Base-by-base conservation (phyloP, 2,888 invertebrate species). In the Glaucopsyche alexis region DNA sequence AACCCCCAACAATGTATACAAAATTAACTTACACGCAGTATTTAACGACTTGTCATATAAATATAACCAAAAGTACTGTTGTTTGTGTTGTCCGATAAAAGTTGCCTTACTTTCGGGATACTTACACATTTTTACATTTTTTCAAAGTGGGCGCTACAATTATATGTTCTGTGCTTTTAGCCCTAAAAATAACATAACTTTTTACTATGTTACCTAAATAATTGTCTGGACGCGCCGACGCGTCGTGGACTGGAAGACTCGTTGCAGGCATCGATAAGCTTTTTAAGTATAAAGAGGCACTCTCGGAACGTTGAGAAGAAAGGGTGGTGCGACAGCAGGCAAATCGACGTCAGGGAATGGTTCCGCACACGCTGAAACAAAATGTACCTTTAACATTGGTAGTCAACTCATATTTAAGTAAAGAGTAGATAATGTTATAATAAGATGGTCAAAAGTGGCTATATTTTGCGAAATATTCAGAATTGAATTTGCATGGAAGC, bases 231-330 rank as follows among this genome's bases (percentile, higher is more conserved):
- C 77, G 97, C 97, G 72, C 98, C 98, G 52, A 98, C 96, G 79
- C 97, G 95, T 81, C 96, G 95, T 29, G 98, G 97, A 84, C 97
- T 96, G 77, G 97, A 96, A 82, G 97, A 97, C 92, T 98, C 98
- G 92, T 99, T 99, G 91, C 99, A 99, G 75, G 99, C 98, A 91
- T 99, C 99, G 82, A 99, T 98, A 79, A 99, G 94, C 85, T 97
- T 97, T 90, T 98, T 98, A 83, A 99, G 94, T 81, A 99, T 96
- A 93, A 97, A 97, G 81, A 99, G 95, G 94, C 99, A 98, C 94
- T 99, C 98, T 79, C 99, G 97, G 94, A 99, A 99, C 83, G 97
- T 98, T 77, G 99, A 97, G 92, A 99, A 99, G 93, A 99, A 99
- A 52, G 99, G 99, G 94, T 99, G 99, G 94, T 99, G 99, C 76